These are phyloP conservation scores for Brassicogethes aeneus DNA, from an alignment of 2,888 invertebrate species.

Conservation along the genomic window DNA sequence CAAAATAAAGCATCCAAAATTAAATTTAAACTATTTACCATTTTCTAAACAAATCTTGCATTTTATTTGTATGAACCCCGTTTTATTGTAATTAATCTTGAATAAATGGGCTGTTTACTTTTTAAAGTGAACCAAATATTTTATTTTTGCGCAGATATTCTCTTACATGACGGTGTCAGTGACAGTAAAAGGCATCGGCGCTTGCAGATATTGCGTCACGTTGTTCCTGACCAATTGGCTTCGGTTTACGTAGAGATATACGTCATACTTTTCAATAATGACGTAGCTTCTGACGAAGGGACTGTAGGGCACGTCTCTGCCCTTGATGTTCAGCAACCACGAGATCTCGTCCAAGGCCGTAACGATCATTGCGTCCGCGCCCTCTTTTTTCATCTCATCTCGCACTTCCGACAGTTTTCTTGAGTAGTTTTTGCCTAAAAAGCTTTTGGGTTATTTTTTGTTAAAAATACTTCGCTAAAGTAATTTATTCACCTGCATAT, in stretches of 20 bases:
- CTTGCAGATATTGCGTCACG: conserved; percentile 42
- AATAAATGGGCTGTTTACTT: too few relatives aligned
- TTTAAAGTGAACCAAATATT: too few relatives aligned
- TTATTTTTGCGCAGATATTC: too few relatives aligned
- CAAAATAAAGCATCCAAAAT: too few relatives aligned
- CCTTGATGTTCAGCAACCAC: conserved; percentile 84
- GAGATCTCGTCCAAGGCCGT: conserved; percentile 83
- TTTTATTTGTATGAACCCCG: too few relatives aligned
- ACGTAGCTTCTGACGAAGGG: conserved; percentile 73
- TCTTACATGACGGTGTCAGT: conserved; percentile 56
- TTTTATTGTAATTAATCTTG: too few relatives aligned
- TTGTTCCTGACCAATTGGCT: conserved; percentile 47
- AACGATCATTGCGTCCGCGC: conserved; percentile 70
- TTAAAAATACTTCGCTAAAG: conserved; percentile 1
- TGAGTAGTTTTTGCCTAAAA: conserved; percentile 59
- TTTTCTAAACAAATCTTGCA: too few relatives aligned
- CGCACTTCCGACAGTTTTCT: conserved; percentile 64
- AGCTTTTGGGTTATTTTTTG: not conserved
- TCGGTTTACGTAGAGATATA: conserved; percentile 62
- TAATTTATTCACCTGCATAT: conserved; percentile 43
- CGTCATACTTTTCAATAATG: conserved; percentile 53
- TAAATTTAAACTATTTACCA: too few relatives aligned
- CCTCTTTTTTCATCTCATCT: conserved; percentile 49
- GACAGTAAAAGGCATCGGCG: conserved; percentile 48
- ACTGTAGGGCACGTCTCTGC: conserved; percentile 70